Evolutionary conservation across 2,113 vertebrate species (phyloP).

Genomic region (Leucopsar rothschildi): DNA sequence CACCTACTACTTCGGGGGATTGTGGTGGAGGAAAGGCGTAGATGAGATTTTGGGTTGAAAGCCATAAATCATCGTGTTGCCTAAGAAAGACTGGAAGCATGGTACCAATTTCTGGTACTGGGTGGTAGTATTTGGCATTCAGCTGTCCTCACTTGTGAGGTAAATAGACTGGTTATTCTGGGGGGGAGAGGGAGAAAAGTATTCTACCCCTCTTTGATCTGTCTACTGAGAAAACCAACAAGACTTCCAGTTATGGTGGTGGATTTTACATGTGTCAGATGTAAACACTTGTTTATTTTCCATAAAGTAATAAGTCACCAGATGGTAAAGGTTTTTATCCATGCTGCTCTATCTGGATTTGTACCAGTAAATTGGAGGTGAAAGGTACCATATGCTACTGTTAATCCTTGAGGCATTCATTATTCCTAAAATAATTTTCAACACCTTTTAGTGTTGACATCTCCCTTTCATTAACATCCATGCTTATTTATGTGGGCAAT

Average conservation of each 20-base stretch:
- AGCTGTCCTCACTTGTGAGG: background rate
- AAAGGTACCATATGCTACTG: slow-evolving; percentile 58
- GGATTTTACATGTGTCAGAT: background rate
- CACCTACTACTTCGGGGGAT: background rate
- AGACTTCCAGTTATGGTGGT: background rate
- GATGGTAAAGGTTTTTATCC: slow-evolving; percentile 45
- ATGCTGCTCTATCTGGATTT: slow-evolving; percentile 47
- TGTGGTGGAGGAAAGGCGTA: background rate
- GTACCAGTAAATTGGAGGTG: slow-evolving; percentile 36
- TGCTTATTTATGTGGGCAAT: background rate
- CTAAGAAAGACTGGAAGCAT: background rate
- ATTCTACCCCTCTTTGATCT: background rate
- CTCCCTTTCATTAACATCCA: background rate
- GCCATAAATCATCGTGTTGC: background rate
- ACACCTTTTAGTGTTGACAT: background rate
- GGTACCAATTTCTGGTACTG: background rate
- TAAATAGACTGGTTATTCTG: background rate
- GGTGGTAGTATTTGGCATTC: background rate
- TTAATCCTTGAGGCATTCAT: slow-evolving; percentile 32
- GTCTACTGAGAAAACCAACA: background rate
- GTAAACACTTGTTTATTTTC: slow-evolving; percentile 26
- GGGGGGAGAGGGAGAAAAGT: background rate
- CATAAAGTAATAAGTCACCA: slow-evolving; percentile 15
- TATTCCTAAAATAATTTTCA: slow-evolving; percentile 36
- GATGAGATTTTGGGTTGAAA: background rate